These are phyloP conservation scores for Nasonia longicornis DNA, from an alignment of 1,140 invertebrate genomes.

Conservation along the genomic window DNA sequence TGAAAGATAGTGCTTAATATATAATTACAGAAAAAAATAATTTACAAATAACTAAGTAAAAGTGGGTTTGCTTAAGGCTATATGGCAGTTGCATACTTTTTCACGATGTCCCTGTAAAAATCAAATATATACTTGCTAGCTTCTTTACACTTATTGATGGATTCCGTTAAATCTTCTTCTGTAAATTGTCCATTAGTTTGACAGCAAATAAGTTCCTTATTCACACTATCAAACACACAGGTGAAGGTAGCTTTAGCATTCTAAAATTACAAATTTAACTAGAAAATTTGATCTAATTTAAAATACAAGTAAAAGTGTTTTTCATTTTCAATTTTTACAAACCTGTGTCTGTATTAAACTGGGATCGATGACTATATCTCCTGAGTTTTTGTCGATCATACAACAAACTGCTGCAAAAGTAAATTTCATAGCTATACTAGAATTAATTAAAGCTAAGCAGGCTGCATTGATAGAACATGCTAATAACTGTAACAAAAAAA, in stretches of 20 bases:
- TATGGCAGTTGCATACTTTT: slow-evolving; percentile 70
- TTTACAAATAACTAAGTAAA: slow-evolving; percentile 9
- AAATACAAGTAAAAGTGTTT: slow-evolving; percentile 11
- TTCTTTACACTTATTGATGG: slow-evolving; percentile 74
- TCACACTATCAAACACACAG: slow-evolving; percentile 79
- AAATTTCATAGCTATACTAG: slow-evolving; percentile 83
- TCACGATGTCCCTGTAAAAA: slow-evolving; percentile 78
- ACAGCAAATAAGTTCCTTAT: slow-evolving; percentile 74
- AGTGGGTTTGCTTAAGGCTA: slow-evolving; percentile 45
- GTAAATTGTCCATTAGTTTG: slow-evolving; percentile 78
- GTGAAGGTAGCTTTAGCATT: slow-evolving; percentile 73
- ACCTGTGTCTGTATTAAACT: slow-evolving; percentile 67
- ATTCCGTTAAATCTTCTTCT: slow-evolving; percentile 74
- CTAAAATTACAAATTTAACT: slow-evolving; percentile 52
- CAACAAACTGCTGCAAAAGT: slow-evolving; percentile 83
- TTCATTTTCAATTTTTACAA: slow-evolving; percentile 18
- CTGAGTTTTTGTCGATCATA: slow-evolving; percentile 74
- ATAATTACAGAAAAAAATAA: background rate
- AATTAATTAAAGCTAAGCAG: slow-evolving; percentile 84
- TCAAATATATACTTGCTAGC: slow-evolving; percentile 77
- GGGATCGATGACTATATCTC: slow-evolving; percentile 78
- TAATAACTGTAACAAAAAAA: slow-evolving; percentile 72
- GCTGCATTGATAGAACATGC: slow-evolving; percentile 85
- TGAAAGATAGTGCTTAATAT: background rate
- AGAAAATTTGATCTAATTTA: slow-evolving; percentile 9